Evolutionary conservation across 2,888 invertebrate species (phyloP), one percentile per base, ranked within the genome.

Genomic region (Taphrorychus bicolor): DNA sequence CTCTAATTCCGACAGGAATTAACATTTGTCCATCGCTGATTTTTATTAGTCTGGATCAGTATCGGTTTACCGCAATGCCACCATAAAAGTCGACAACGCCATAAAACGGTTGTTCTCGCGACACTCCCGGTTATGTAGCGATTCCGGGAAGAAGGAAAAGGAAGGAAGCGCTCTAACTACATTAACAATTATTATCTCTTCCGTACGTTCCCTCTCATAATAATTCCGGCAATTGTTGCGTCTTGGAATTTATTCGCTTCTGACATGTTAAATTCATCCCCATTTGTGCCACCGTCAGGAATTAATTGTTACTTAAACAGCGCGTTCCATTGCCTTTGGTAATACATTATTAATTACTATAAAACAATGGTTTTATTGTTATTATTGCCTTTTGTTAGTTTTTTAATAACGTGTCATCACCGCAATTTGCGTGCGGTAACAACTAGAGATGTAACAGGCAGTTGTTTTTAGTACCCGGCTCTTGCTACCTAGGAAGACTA

Each of bases 171-270:
- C 62, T 64, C 63, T 68, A 68, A 68, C 68, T 68, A 63, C 64
- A 68, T 69, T 69, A 69, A 65, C 69, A 69, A 69, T 69, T 69
- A 69, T 69, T 65, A 69, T 69, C 69, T 58, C 53, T 60, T 69
- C 60, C 60, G 60, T 69, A 61, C 60, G 64, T 57, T 65, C 54
- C 56, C 54, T 68, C 60, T 64, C 69, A 57, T 69, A 61, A 68
- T 69, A 60, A 69, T 60, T 65, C 61, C 22, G 32, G 69, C 52
- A 61, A 69, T 69, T 69, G 64, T 69, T 65, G 64, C 65, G 61
- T 65, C 57, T 40, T 45, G 22, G 45, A 69, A 69, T 59, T 64
- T 69, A 69, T 69, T 69, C 41, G 58, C 23, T 17, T 59, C 59
- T 59, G 56, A 51, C 59, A 40, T 59, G 65, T 42, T 24, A 7